Percentiles rank a stretch among this genome's conserved stretches.
Conservation (phyloP, 1,140 invertebrate genomes). For the Zaprionus davidi region DNA sequence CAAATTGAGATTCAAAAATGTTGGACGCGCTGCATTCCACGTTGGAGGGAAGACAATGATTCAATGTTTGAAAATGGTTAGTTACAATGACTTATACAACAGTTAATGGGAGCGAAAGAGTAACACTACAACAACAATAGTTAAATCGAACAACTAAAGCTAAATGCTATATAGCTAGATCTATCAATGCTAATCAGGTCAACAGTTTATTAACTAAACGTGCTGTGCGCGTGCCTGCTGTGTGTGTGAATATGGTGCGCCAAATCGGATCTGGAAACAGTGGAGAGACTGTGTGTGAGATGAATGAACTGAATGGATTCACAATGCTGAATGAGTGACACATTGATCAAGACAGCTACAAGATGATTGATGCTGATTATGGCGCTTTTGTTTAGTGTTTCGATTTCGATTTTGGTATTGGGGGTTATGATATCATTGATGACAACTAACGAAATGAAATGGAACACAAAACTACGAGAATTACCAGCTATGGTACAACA, state of each 20-base stretch:
- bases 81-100: conserved; percentile 73
- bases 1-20: conserved; percentile 97
- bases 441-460: conserved; percentile 25
- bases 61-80: conserved; percentile 71
- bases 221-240: conserved; percentile 65
- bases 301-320: conserved; percentile 42
- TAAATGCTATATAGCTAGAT: neutral
- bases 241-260: conserved; percentile 64
- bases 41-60: conserved; percentile 71
- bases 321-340: conserved; percentile 5
- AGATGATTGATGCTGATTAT: conserved; percentile 14
- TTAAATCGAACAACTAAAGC: conserved; percentile 22
- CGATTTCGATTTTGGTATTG: conserved; percentile 16
- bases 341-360: conserved; percentile 12
- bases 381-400: neutral
- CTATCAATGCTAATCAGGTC: conserved; percentile 35
- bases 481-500: conserved; percentile 23
- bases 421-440: conserved; percentile 5
- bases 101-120: conserved; percentile 55
- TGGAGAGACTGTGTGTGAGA: conserved; percentile 35
- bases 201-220: conserved; percentile 53
- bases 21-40: conserved; percentile 95
- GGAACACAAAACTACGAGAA: conserved; percentile 40
- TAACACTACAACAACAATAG: conserved; percentile 32
- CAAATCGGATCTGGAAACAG: conserved; percentile 50